Evolutionary conservation across 2,113 vertebrate genomes (phyloP).

Genomic region (Ceratotherium simum): DNA sequence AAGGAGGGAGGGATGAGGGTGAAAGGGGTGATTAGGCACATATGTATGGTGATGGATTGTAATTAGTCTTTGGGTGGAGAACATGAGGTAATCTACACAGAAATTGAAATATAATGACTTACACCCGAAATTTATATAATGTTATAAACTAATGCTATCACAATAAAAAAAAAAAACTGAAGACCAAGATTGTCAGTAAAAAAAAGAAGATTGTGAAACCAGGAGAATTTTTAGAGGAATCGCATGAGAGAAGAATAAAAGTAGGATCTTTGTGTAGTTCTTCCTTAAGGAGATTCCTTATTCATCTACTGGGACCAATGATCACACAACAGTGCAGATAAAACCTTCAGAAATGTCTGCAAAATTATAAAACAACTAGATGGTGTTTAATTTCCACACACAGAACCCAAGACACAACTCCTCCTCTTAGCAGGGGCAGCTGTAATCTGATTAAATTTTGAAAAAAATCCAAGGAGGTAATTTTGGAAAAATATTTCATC

Average conservation of each 20-base stretch:
- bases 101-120: no score
- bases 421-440: not conserved
- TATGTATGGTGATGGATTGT: no score
- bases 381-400: not conserved
- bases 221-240: not conserved
- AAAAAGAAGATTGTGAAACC: not conserved
- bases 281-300: not conserved
- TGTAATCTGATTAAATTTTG: not conserved
- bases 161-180: not conserved
- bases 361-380: not conserved
- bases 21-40: no score
- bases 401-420: not conserved
- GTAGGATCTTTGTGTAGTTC: not conserved
- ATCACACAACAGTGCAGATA: not conserved
- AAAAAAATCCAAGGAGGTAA: not conserved
- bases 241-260: not conserved
- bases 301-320: not conserved
- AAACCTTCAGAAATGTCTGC: not conserved
- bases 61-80: no score
- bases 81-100: no score
- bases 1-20: no score
- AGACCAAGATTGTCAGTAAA: not conserved
- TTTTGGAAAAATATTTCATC: not conserved
- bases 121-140: no score
- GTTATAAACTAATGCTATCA: no score